These are phyloP conservation scores for Microtus montanus DNA, from an alignment of 2,113 vertebrate genomes.

Conservation along the genomic window DNA sequence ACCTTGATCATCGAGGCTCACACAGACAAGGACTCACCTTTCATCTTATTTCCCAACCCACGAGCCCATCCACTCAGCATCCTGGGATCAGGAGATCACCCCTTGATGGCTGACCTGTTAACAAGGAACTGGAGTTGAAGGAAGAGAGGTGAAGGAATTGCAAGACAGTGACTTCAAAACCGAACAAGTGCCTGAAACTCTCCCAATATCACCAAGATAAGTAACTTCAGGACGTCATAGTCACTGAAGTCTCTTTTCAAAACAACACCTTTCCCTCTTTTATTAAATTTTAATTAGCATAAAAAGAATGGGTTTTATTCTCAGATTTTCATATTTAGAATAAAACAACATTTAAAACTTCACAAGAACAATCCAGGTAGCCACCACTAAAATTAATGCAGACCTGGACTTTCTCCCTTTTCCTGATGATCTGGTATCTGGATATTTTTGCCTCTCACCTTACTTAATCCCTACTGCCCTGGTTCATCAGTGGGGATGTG, in stretches of 20 bases:
- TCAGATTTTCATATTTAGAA: neutral
- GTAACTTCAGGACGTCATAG: neutral
- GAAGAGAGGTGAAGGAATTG: too few relatives aligned
- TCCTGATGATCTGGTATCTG: neutral
- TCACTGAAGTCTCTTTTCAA: neutral
- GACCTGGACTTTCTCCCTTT: neutral
- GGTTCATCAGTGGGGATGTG: neutral
- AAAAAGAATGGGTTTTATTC: neutral
- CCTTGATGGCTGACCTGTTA: neutral
- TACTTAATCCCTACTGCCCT: neutral
- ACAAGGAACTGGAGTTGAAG: neutral
- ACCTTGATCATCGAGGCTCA: neutral
- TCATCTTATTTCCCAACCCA: neutral
- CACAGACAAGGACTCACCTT: neutral
- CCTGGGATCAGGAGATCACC: neutral
- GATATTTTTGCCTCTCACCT: neutral
- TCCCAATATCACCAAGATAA: neutral
- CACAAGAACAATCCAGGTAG: neutral
- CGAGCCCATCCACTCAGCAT: neutral
- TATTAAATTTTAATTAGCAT: neutral
- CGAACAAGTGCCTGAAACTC: neutral
- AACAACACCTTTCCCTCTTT: neutral
- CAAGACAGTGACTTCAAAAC: neutral
- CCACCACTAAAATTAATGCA: constrained; percentile 15
- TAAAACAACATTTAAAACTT: constrained; percentile 28